phyloP scores from a whole-genome alignment of 1,140 invertebrate species.

The Bombus impatiens region DNA sequence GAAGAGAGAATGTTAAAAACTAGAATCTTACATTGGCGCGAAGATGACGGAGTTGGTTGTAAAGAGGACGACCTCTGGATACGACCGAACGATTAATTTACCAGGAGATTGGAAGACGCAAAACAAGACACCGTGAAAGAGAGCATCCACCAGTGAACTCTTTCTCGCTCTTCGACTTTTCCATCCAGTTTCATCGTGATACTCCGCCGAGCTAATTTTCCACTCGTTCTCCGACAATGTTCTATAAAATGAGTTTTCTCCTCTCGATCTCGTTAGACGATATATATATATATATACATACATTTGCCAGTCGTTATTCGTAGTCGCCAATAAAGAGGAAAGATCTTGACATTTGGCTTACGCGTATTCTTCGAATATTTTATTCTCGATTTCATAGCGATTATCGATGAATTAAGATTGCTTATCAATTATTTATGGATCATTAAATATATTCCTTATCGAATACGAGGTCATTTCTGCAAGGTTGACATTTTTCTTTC shows the following conservation, averaged over 20 bases:
- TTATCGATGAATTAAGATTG: no score
- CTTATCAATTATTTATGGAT: neutral
- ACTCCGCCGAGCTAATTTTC: neutral
- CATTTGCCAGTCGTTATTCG: no score
- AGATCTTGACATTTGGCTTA: neutral
- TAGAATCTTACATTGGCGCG: neutral
- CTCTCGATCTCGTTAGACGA: neutral
- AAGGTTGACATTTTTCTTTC: no score
- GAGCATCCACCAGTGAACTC: neutral
- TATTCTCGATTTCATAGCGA: no score
- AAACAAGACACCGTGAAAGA: constrained; percentile 2
- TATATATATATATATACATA: no score
- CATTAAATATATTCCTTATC: neutral
- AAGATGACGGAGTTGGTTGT: neutral
- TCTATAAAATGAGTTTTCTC: neutral
- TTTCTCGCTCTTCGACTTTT: neutral
- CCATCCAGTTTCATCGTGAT: neutral
- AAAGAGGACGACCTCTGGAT: neutral
- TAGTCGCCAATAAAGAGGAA: neutral
- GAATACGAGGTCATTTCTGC: no score
- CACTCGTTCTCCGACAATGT: neutral
- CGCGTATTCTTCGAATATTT: neutral
- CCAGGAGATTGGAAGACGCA: constrained; percentile 4
- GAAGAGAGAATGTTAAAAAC: no score
- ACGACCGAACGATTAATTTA: constrained; percentile 1